phyloP scores from a whole-genome alignment of 2,113 vertebrate species.

The Prunella fulvescens region DNA sequence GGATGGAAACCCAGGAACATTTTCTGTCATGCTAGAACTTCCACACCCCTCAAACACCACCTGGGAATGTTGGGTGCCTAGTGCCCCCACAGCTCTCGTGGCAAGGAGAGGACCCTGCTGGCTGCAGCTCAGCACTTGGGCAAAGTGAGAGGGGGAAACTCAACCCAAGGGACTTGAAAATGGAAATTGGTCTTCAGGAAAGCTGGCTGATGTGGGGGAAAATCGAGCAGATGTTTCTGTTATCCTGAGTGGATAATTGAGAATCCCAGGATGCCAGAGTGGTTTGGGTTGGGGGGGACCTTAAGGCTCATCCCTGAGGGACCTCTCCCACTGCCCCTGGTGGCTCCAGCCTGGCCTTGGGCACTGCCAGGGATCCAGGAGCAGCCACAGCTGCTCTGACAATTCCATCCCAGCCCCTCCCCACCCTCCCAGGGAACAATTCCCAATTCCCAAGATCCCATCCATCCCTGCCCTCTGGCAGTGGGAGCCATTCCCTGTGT shows the following conservation, averaged over 20 bases:
- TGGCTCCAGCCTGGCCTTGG: not conserved
- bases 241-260: not conserved
- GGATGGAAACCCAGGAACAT: not conserved
- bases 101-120: not conserved
- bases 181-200: not conserved
- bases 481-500: rapidly evolving
- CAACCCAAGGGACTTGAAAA: not conserved
- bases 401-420: not conserved
- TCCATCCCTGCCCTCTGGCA: not conserved
- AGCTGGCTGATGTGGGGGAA: not conserved
- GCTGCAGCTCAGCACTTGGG: not conserved
- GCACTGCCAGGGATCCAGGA: not conserved
- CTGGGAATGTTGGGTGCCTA: not conserved
- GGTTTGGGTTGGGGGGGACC: not conserved
- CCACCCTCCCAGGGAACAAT: not conserved
- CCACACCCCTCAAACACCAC: not conserved
- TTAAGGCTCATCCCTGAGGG: not conserved
- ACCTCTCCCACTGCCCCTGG: not conserved
- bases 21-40: not conserved
- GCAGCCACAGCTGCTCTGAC: not conserved
- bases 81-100: not conserved
- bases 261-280: not conserved
- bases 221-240: not conserved
- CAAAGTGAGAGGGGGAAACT: not conserved
- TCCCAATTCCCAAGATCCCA: not conserved